phyloP scores from a whole-genome alignment of 2,113 vertebrate species.

The Stegostoma tigrinum region DNA sequence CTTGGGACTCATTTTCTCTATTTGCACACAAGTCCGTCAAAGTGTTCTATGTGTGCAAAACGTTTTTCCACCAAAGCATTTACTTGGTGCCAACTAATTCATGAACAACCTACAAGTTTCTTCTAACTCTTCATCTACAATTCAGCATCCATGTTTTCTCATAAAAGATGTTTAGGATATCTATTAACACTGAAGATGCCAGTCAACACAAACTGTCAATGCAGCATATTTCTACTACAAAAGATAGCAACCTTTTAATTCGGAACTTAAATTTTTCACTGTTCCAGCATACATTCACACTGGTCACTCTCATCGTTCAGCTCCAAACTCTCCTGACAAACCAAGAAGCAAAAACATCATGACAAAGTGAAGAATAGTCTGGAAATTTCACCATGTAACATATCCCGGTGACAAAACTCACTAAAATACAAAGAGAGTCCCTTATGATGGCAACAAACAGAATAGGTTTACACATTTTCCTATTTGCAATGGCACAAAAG shows the following conservation, averaged over 20 bases:
- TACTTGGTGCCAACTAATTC: neutral
- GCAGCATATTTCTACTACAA: too few relatives aligned
- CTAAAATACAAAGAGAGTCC: neutral
- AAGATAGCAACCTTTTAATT: neutral
- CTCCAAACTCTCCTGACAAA: neutral
- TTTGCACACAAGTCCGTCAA: neutral
- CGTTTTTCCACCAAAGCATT: neutral
- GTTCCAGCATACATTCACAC: neutral
- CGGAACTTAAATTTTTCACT: neutral
- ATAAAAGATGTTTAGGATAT: neutral
- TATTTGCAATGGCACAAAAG: neutral
- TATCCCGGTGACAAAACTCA: neutral
- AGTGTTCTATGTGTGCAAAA: neutral
- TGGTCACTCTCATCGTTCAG: too few relatives aligned
- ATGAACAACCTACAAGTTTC: neutral
- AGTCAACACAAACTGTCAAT: neutral
- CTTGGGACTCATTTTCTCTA: neutral
- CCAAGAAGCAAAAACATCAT: neutral
- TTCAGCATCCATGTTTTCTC: neutral
- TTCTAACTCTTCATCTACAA: neutral
- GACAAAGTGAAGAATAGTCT: neutral
- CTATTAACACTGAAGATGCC: neutral
- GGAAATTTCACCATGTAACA: neutral
- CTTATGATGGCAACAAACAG: neutral
- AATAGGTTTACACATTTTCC: neutral